A percentile compares a stretch with the other conserved stretches of the same genome.
phyloP scores from a whole-genome alignment of 2,113 vertebrate species.

The Chaetops frenatus region DNA sequence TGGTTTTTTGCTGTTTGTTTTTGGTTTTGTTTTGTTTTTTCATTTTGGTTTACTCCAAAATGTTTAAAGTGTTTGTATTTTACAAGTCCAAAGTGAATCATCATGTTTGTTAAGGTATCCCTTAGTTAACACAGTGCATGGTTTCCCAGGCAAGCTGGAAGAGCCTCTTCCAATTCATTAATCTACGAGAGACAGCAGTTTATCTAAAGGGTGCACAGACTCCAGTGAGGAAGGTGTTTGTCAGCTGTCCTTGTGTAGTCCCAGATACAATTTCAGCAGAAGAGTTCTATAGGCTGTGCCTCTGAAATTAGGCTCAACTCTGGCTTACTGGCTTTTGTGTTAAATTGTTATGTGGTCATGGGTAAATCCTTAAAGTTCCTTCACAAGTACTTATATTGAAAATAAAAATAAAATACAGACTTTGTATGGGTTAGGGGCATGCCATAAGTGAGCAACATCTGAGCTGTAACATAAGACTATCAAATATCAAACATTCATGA shows the following conservation, averaged over 20 bases:
- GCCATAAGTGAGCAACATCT: not conserved
- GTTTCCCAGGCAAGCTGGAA: not conserved
- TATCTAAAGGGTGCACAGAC: not conserved
- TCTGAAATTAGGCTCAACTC: not conserved
- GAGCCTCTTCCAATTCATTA: constrained; percentile 2
- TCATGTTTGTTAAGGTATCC: not conserved
- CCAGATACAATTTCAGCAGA: constrained; percentile 10
- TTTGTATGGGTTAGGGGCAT: not conserved
- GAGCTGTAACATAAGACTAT: not conserved
- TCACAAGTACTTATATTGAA: not conserved
- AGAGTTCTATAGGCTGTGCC: not conserved
- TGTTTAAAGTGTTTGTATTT: not conserved
- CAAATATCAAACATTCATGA: not conserved
- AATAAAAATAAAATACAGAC: not conserved
- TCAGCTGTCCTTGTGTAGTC: not conserved
- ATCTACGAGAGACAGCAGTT: constrained; percentile 17
- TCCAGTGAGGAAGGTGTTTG: not conserved
- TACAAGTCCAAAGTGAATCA: not conserved
- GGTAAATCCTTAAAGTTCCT: not conserved
- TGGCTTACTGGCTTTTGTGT: not conserved
- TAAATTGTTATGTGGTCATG: not conserved
- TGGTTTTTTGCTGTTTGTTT: not conserved
- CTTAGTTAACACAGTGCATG: not conserved
- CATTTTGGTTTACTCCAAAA: not conserved
- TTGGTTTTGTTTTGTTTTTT: not conserved